Evolutionary conservation across 2,797 vertebrate genomes (phyloP).

Genomic region (Numenius phaeopus): DNA sequence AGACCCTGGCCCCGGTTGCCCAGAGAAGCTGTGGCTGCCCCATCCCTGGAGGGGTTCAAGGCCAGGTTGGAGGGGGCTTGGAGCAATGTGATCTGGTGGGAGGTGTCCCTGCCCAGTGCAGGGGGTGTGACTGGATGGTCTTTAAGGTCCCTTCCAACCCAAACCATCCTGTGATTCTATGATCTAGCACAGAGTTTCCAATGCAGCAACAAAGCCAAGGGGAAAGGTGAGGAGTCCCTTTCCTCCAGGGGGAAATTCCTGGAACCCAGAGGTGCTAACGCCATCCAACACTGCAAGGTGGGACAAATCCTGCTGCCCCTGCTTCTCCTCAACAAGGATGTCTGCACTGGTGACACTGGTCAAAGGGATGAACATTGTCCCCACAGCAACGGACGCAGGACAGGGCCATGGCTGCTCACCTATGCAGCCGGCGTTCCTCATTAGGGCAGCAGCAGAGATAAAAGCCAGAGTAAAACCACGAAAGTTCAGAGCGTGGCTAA

Average conservation of each 20-base stretch:
- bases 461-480: constrained; percentile 64
- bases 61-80: not conserved
- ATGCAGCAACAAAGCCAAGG: not conserved
- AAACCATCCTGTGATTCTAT: not conserved
- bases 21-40: not conserved
- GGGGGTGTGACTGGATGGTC: not conserved
- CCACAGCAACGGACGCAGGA: accelerated
- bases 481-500: constrained; percentile 51
- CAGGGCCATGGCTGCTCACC: accelerated
- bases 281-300: not conserved
- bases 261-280: not conserved
- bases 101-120: not conserved
- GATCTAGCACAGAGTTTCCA: not conserved
- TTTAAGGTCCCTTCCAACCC: not conserved
- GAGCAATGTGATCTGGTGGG: not conserved
- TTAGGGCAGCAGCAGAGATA: constrained; percentile 64
- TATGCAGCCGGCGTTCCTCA: accelerated
- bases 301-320: not conserved
- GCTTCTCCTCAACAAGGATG: not conserved
- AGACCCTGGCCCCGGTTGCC: not conserved
- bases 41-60: not conserved
- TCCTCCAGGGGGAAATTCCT: accelerated
- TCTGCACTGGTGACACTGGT: not conserved
- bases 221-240: not conserved
- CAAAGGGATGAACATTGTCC: accelerated